Evolutionary conservation across 1,140 invertebrate species (phyloP).

Genomic region (Spodoptera frugiperda): DNA sequence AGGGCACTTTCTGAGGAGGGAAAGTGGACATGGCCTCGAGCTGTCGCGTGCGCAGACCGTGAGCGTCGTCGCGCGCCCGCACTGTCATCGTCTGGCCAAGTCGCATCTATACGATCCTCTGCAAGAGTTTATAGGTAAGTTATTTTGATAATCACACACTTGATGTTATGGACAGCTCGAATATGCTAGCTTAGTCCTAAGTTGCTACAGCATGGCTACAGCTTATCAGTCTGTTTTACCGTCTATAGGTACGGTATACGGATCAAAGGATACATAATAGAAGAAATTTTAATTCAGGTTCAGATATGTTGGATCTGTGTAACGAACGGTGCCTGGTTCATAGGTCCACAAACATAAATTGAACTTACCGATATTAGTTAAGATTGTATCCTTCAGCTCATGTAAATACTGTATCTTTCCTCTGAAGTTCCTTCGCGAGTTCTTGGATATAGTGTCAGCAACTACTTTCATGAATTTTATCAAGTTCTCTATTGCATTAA

Average conservation of each 20-base stretch:
- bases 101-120: slow-evolving; percentile 79
- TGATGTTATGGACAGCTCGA: no score
- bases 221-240: no score
- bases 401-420: slow-evolving; percentile 87
- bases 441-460: slow-evolving; percentile 85
- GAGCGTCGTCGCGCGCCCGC: slow-evolving; percentile 62
- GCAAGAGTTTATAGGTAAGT: slow-evolving; percentile 16
- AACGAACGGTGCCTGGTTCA: no score
- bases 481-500: slow-evolving; percentile 66
- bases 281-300: no score
- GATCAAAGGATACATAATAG: no score
- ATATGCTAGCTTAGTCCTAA: no score
- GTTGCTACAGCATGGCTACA: no score
- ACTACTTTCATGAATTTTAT: slow-evolving; percentile 84
- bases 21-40: slow-evolving; percentile 88
- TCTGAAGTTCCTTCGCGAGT: slow-evolving; percentile 83
- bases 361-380: slow-evolving; percentile 87
- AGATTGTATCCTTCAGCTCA: slow-evolving; percentile 85
- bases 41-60: slow-evolving; percentile 63
- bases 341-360: background rate
- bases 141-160: no score
- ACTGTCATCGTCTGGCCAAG: slow-evolving; percentile 74
- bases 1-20: slow-evolving; percentile 92
- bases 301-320: no score
- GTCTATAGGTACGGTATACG: no score